These are phyloP conservation scores for Patella pellucida DNA, from an alignment of 2,888 invertebrate species.

Conservation along the genomic window DNA sequence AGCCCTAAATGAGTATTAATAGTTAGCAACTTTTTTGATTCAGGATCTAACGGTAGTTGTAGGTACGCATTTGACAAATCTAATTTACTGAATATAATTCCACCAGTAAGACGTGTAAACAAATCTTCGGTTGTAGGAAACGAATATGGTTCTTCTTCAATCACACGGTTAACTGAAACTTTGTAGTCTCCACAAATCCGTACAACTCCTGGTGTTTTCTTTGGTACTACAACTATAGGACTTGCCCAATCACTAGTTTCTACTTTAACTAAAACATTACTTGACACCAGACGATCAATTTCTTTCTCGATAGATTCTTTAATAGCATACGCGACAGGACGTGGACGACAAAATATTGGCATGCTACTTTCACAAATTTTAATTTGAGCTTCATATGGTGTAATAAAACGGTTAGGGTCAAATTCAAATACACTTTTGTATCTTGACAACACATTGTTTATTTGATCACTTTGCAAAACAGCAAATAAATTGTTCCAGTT, in stretches of 20 bases:
- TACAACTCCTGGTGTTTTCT: constrained; percentile 1
- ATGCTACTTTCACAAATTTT: background rate
- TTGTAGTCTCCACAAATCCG: constrained; percentile 4
- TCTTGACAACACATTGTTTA: background rate
- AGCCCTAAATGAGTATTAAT: background rate
- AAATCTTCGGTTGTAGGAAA: constrained; percentile 4
- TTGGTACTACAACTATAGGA: background rate
- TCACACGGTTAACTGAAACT: constrained; percentile 6
- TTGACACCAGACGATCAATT: background rate
- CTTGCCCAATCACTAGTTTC: background rate
- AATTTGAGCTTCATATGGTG: background rate
- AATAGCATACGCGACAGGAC: background rate
- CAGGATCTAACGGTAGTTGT: background rate
- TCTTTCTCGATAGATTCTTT: background rate
- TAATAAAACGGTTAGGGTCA: background rate
- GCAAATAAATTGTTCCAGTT: background rate
- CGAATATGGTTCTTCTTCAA: background rate
- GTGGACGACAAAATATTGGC: constrained; percentile 1
- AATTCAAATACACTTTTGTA: background rate
- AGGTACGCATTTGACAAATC: background rate
- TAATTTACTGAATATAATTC: constrained; percentile 2
- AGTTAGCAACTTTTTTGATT: background rate
- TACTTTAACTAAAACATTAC: background rate
- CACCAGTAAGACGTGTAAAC: background rate
- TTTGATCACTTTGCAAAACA: too few species aligned